Base-by-base conservation (phyloP, 2,113 vertebrate species). In the Cololabis saira region DNA sequence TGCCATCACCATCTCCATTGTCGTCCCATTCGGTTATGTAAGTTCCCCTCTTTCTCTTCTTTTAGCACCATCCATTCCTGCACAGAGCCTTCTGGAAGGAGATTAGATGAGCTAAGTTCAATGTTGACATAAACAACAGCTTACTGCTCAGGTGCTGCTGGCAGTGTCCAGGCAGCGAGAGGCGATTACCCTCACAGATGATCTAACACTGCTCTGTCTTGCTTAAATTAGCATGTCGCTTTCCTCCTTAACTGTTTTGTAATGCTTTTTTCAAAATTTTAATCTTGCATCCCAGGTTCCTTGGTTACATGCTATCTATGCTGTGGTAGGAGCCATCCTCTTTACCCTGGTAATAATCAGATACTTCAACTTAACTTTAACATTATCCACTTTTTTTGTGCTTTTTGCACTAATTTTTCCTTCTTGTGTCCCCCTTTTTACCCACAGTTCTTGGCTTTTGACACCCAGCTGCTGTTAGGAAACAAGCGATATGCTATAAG, bases 381-480 rank as follows among this genome's bases (percentile, higher is more conserved):
- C 6, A 12, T 10, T 4, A 1, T 67, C 12, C 8, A 61, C 7
- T 19, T 16, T 13, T 11, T 12, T 65, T 22, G 22, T 2, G 16
- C 21, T 15, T 55, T 15, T 30, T 21, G 3, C 40, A 27, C 5
- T 37, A 3, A 45, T 15, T 45, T 45, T 45, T 45, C 4, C 6
- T 16, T n/a, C 4, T 8, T 43, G 42, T 43, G 43, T 45, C 19
- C 45, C 21, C 43, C 12, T 47, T 67, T 57, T 63, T n/a, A n/a
- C 3, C 17, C 15, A 2, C 83, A 99, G 97, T 98, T 99, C 88
- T 91, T 98, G 82, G 96, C 96, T 0, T 95, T 98, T 12, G 96
- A 99, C 79, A 98, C 96, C 3, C 97, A 99, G 91, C 51, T 98
- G 91, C 87, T 99, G 76, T 91, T 98, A 76, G 97, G 97, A 21